phyloP scores from a whole-genome alignment of 2,888 invertebrate species.

The Sinhomidia bicolor region DNA sequence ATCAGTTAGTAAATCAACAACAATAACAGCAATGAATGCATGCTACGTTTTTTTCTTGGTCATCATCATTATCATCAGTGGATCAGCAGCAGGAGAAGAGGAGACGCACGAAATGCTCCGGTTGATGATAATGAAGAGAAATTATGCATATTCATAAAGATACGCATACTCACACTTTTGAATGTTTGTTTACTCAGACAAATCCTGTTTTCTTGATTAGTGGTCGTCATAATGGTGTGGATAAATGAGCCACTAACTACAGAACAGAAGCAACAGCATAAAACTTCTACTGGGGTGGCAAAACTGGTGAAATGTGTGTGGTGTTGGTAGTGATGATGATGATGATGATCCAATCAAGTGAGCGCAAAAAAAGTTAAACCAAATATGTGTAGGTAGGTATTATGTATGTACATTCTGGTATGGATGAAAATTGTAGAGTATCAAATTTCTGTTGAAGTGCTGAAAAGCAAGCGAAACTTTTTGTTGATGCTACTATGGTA shows the following conservation, averaged over 20 bases:
- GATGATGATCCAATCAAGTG: neutral
- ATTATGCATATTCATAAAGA: slow-evolving; percentile 65
- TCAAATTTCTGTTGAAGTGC: too few species aligned
- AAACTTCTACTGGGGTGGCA: slow-evolving; percentile 59
- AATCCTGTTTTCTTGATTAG: slow-evolving; percentile 67
- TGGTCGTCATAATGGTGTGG: slow-evolving; percentile 54
- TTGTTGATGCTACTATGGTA: too few species aligned
- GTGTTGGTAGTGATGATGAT: neutral
- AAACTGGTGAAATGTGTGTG: slow-evolving; percentile 58
- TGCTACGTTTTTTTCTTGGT: slow-evolving; percentile 11
- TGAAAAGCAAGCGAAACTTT: too few species aligned
- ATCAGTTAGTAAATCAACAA: slow-evolving; percentile 61
- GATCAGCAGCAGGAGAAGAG: slow-evolving; percentile 21
- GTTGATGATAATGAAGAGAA: slow-evolving; percentile 50
- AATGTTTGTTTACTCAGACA: slow-evolving; percentile 44
- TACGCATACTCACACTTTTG: slow-evolving; percentile 53
- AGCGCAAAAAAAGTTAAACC: neutral
- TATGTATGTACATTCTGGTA: too few species aligned
- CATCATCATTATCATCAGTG: slow-evolving; percentile 55
- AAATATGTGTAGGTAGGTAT: too few species aligned
- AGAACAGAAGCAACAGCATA: slow-evolving; percentile 42
- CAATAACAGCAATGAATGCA: slow-evolving; percentile 50
- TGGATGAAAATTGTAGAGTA: too few species aligned
- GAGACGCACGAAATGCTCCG: slow-evolving; percentile 24
- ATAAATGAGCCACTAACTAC: slow-evolving; percentile 40